phyloP scores from a whole-genome alignment of 30 jellyfish, hydroid and myxozoan species.

The Sanderia malayensis region DNA sequence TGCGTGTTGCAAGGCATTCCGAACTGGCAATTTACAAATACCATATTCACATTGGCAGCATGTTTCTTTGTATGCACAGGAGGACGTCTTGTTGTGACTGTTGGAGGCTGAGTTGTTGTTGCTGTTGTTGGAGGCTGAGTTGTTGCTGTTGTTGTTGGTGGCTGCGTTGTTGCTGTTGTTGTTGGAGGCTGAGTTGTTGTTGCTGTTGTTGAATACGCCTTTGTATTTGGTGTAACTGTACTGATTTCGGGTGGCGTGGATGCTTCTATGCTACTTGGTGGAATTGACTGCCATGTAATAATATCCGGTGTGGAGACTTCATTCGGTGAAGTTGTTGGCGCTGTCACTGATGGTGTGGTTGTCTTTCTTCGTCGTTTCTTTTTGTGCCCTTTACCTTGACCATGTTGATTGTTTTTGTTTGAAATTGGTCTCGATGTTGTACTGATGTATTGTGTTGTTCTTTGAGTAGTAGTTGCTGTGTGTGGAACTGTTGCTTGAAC shows the following conservation, averaged over 20 bases:
- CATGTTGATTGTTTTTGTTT: not conserved
- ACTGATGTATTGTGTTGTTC: slow-evolving; percentile 16
- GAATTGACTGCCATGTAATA: not conserved
- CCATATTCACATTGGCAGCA: slow-evolving; percentile 31
- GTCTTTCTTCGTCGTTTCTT: slow-evolving; percentile 18
- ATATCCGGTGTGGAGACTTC: slow-evolving; percentile 3
- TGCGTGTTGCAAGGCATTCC: slow-evolving; percentile 52
- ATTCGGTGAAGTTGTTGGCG: slow-evolving; percentile 17
- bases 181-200: not conserved
- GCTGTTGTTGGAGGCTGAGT: not conserved
- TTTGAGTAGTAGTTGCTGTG: not conserved
- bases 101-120: not conserved
- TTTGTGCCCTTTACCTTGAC: slow-evolving; percentile 4
- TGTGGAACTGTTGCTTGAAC: not conserved
- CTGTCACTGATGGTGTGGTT: slow-evolving; percentile 14
- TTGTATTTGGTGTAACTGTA: slow-evolving; percentile 5
- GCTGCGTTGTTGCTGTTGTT: slow-evolving; percentile 9
- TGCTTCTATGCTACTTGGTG: not conserved
- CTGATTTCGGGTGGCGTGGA: slow-evolving; percentile 19
- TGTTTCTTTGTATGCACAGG: slow-evolving; percentile 12
- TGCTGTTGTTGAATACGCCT: slow-evolving; percentile 7
- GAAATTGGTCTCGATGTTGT: slow-evolving; percentile 5
- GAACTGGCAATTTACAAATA: slow-evolving; percentile 47
- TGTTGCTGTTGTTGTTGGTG: not conserved
- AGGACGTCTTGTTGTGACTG: slow-evolving; percentile 7